Conservation (phyloP, 2,113 vertebrate species). For the Tichodroma muraria region DNA sequence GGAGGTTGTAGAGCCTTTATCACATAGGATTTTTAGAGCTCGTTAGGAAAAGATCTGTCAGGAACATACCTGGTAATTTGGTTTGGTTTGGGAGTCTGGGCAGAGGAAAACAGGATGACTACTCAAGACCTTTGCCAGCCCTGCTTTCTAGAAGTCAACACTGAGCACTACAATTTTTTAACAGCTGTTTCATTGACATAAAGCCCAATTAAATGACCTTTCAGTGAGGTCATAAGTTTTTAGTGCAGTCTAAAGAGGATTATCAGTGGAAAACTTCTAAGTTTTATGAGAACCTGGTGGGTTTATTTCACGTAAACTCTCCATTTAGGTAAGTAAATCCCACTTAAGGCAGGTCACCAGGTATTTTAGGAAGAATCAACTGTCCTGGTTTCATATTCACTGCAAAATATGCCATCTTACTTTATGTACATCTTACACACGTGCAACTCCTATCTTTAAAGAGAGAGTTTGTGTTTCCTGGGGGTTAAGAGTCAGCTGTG, state of each 20-base stretch:
- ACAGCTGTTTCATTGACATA: neutral
- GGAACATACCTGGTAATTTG: constrained; percentile 8
- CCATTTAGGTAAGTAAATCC: neutral
- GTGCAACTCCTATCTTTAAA: neutral
- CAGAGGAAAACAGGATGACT: neutral
- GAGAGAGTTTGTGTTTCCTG: neutral
- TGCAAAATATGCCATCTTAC: neutral
- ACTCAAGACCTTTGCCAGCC: neutral
- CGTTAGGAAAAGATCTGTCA: constrained; percentile 8
- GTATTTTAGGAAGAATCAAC: neutral
- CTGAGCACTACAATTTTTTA: neutral
- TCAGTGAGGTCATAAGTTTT: neutral
- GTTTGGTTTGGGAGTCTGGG: neutral
- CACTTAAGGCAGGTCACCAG: neutral
- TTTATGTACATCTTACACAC: no score
- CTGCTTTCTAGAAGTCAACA: neutral
- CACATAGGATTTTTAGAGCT: neutral
- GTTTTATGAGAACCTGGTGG: neutral
- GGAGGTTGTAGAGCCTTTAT: neutral
- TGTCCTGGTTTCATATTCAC: neutral
- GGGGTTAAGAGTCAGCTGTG: neutral
- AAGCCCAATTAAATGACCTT: neutral
- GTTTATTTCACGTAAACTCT: neutral
- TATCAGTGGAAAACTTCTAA: neutral
- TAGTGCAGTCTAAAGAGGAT: neutral